Percentiles rank a stretch among this genome's conserved stretches.
Evolutionary conservation across 2,888 invertebrate species (phyloP).

Genomic region (Aleiodes alternator): DNA sequence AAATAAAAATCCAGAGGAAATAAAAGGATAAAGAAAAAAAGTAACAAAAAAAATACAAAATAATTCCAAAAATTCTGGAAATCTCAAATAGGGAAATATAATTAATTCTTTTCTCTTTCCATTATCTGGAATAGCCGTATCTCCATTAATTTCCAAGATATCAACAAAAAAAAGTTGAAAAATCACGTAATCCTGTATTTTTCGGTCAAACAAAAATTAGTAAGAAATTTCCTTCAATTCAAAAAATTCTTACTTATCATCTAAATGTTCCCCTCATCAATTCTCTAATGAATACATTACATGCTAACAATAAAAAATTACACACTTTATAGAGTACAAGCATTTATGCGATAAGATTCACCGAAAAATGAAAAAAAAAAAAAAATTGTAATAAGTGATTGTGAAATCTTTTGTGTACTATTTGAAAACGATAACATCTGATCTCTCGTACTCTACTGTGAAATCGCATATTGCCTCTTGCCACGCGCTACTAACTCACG

Average conservation of each 20-base stretch:
- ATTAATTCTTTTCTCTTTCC: too few relatives aligned
- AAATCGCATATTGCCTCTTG: slow-evolving; percentile 52
- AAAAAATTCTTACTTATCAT: background rate
- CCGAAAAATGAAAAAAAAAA: slow-evolving; percentile 2
- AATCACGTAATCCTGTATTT: too few relatives aligned
- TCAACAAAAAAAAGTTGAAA: too few relatives aligned
- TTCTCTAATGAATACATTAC: background rate
- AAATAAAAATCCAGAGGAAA: background rate
- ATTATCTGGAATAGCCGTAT: too few relatives aligned
- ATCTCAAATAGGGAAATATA: too few relatives aligned
- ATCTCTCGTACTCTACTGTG: slow-evolving; percentile 15
- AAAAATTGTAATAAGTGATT: slow-evolving; percentile 31
- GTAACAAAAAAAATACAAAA: too few relatives aligned
- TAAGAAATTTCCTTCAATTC: background rate
- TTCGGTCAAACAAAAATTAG: too few relatives aligned
- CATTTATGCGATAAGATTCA: slow-evolving; percentile 12
- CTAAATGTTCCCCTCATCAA: background rate
- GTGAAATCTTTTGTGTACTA: slow-evolving; percentile 9
- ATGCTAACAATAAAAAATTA: background rate
- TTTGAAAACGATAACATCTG: slow-evolving; percentile 13
- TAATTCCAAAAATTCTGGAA: too few relatives aligned
- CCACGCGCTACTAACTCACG: slow-evolving; percentile 57
- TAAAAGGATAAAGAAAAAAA: background rate
- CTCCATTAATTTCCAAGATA: too few relatives aligned
- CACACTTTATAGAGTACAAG: background rate